Conservation (phyloP, 2,113 vertebrate genomes). For the Channa maculata region DNA sequence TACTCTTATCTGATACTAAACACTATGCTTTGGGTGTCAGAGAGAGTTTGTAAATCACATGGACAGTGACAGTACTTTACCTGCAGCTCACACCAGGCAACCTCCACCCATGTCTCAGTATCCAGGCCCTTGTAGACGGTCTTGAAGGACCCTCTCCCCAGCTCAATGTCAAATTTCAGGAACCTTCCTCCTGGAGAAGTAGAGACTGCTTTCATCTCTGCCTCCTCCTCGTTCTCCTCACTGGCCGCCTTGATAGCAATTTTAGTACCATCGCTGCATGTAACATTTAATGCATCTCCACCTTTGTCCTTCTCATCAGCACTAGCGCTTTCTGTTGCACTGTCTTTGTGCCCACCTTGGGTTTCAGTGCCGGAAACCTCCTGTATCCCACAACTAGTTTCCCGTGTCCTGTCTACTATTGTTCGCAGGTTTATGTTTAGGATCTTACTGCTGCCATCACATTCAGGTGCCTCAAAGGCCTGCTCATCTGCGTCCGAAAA, state of each 20-base stretch:
- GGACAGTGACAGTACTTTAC: constrained; percentile 76
- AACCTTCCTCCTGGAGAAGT: constrained; percentile 94
- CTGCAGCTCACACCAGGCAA: constrained; percentile 98
- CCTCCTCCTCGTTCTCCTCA: constrained; percentile 91
- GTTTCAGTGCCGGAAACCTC: constrained; percentile 72
- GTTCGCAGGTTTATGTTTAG: constrained; percentile 77
- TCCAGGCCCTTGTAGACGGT: constrained; percentile 97
- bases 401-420: constrained; percentile 77
- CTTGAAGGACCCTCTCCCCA: constrained; percentile 96
- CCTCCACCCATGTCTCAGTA: constrained; percentile 96
- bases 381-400: constrained; percentile 69
- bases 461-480: constrained; percentile 85
- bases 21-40: not conserved
- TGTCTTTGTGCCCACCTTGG: constrained; percentile 67
- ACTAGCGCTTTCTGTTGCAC: constrained; percentile 69
- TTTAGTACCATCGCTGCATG: constrained; percentile 75
- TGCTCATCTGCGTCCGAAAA: constrained; percentile 91
- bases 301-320: constrained; percentile 79
- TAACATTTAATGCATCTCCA: constrained; percentile 59
- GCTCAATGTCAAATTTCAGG: constrained; percentile 96
- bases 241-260: constrained; percentile 77
- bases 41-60: not conserved
- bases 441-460: constrained; percentile 70
- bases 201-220: constrained; percentile 94
- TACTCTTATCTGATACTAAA: not conserved